phyloP scores from a whole-genome alignment of 2,888 invertebrate species.

The Brachypterus glaber region DNA sequence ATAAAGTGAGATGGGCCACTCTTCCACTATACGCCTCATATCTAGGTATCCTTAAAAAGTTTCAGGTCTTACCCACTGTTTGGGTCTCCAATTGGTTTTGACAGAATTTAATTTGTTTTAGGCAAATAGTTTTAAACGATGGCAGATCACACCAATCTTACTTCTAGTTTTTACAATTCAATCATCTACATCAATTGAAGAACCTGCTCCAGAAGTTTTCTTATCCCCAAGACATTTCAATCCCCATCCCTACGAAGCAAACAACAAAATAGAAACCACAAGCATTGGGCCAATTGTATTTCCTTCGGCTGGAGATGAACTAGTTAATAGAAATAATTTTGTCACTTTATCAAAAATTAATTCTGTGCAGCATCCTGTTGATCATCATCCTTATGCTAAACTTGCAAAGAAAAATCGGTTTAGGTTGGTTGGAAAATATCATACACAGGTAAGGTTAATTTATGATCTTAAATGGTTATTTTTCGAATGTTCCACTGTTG shows the following conservation, averaged over 20 bases:
- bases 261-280: background rate
- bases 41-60: too few relatives aligned
- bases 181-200: constrained; percentile 22
- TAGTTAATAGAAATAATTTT: constrained; percentile 16
- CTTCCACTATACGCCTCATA: too few relatives aligned
- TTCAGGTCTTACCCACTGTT: too few relatives aligned
- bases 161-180: too few relatives aligned
- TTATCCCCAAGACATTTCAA: constrained; percentile 39
- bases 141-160: too few relatives aligned
- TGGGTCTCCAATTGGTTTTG: too few relatives aligned
- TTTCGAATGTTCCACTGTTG: too few relatives aligned
- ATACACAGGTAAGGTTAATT: constrained; percentile 16
- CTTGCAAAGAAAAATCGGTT: constrained; percentile 30
- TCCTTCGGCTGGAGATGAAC: constrained; percentile 17
- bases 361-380: constrained; percentile 22
- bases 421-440: constrained; percentile 23
- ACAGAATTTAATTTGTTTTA: too few relatives aligned
- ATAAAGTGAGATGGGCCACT: too few relatives aligned
- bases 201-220: constrained; percentile 35
- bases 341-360: constrained; percentile 14
- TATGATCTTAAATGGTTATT: too few relatives aligned
- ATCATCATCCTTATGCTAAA: constrained; percentile 30
- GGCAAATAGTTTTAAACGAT: too few relatives aligned
- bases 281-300: constrained; percentile 24
- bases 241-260: constrained; percentile 35